Conservation (phyloP, 2,888 invertebrate species). For the Eugnorisma glareosa region DNA sequence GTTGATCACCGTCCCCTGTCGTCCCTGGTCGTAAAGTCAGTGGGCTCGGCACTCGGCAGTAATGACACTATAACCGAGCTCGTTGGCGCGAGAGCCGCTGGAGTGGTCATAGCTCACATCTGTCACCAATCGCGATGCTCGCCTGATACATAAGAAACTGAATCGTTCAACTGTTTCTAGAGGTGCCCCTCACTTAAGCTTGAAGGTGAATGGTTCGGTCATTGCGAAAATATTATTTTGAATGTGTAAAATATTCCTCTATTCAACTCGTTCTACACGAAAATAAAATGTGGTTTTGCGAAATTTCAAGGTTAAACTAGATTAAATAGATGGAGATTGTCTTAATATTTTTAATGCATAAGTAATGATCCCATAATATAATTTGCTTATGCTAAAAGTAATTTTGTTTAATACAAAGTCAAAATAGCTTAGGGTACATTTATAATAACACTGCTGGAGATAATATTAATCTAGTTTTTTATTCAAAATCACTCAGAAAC, state of each 20-base stretch:
- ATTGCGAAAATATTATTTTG: slow-evolving; percentile 8
- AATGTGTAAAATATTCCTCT: slow-evolving; percentile 19
- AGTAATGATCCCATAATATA: slow-evolving; percentile 23
- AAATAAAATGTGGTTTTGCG: slow-evolving; percentile 1
- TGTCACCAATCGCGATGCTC: slow-evolving; percentile 32
- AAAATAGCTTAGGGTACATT: neutral
- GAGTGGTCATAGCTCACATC: slow-evolving; percentile 56
- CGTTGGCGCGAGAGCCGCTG: slow-evolving; percentile 32
- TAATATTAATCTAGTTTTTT: neutral
- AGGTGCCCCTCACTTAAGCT: slow-evolving; percentile 17
- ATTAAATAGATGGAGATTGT: slow-evolving; percentile 17
- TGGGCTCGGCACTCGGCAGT: slow-evolving; percentile 36
- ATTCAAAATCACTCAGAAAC: neutral
- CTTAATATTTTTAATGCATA: slow-evolving; percentile 31
- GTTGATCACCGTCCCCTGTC: slow-evolving; percentile 53
- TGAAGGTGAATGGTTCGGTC: slow-evolving; percentile 30
- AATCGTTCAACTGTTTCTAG: slow-evolving; percentile 15
- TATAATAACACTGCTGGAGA: neutral
- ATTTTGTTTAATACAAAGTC: neutral
- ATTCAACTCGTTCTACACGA: neutral
- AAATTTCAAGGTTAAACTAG: slow-evolving; percentile 6
- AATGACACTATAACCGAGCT: slow-evolving; percentile 54
- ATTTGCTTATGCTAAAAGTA: slow-evolving; percentile 5
- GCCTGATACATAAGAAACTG: slow-evolving; percentile 3
- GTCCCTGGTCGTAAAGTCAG: slow-evolving; percentile 48